These are phyloP conservation scores for Solea senegalensis DNA, from an alignment of 2,113 vertebrate species.

Conservation along the genomic window DNA sequence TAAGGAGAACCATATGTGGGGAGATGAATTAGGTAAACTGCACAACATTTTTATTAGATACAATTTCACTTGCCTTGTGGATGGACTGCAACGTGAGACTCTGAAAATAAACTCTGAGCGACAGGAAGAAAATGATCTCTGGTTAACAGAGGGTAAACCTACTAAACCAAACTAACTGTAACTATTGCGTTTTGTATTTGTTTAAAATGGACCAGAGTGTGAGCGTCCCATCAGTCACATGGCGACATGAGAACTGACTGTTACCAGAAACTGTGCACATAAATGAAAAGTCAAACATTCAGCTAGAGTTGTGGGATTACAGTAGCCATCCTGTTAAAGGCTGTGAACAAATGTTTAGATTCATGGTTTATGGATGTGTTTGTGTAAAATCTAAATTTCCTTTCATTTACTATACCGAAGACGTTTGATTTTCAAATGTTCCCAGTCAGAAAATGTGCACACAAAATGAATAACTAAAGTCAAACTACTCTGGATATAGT, in stretches of 20 bases:
- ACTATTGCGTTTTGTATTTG: conserved; percentile 30
- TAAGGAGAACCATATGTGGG: conserved; percentile 82
- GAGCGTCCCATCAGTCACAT: conserved; percentile 5
- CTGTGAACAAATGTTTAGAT: conserved; percentile 39
- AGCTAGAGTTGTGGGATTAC: background rate
- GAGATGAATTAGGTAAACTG: conserved; percentile 84
- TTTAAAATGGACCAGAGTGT: conserved; percentile 15
- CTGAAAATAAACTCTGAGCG: conserved; percentile 78
- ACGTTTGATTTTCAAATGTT: background rate
- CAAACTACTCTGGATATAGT: conserved; percentile 2
- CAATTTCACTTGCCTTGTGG: conserved; percentile 79
- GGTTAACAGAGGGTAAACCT: conserved; percentile 57
- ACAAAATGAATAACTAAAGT: conserved; percentile 10
- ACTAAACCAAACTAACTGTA: conserved; percentile 54
- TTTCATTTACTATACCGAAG: background rate
- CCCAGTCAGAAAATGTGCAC: background rate
- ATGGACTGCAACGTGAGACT: conserved; percentile 82
- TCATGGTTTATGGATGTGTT: conserved; percentile 23
- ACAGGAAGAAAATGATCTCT: conserved; percentile 53
- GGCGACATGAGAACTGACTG: background rate
- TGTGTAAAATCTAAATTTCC: conserved; percentile 30
- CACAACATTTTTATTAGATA: conserved; percentile 86
- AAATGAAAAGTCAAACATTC: background rate
- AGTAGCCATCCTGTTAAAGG: background rate
- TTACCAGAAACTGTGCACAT: background rate